Evolutionary conservation across 1,140 invertebrate genomes (phyloP), one percentile per base, ranked within the genome.

Genomic region (Daktulosphaira vitifoliae): DNA sequence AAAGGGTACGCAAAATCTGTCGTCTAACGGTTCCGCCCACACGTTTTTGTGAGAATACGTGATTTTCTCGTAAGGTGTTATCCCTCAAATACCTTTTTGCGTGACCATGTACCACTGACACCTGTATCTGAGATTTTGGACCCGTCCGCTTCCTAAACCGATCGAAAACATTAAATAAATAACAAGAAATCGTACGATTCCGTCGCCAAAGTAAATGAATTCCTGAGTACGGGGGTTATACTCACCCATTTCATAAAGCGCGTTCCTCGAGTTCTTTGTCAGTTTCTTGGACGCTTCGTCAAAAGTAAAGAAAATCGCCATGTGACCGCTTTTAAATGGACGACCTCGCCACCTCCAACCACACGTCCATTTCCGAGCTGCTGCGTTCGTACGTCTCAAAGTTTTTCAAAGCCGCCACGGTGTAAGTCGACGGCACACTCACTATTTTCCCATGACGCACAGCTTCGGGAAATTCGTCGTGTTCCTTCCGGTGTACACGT

Each of bases 41-140:
- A 65, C 67, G 37, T 69, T 69, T 62, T 70, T 71, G 46, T 69
- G 71, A 26, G 68, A 70, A 48, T 68, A 71, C 62, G 71, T 71
- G 51, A 81, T 73, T 71, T 79, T 74, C 72, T 82, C 81, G 67
- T 77, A 73, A 4, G 75, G 74, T 1, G 79, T 77, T 68, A 81
- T 82, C 4, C 80, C 81, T 22, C 74, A 68, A 16, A 81, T 78
- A 5, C 79, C 78, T 71, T 79, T 80, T 65, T 80, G 79, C 9
- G 79, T 78, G 11, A 82, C 74, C 72, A 82, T 78, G 68, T 77
- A 81, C 81, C 80, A 82, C 46, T 79, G 76, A 52, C 79, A 79
- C 49, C 81, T 71, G 69, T 79, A 81, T 50, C 76, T 76, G 1
- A 82, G 71, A 68, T 81, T 81, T 72, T 82, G 79, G 46, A 81